These are phyloP conservation scores for Tachina fera DNA, from an alignment of 2,888 invertebrate species.

Conservation along the genomic window DNA sequence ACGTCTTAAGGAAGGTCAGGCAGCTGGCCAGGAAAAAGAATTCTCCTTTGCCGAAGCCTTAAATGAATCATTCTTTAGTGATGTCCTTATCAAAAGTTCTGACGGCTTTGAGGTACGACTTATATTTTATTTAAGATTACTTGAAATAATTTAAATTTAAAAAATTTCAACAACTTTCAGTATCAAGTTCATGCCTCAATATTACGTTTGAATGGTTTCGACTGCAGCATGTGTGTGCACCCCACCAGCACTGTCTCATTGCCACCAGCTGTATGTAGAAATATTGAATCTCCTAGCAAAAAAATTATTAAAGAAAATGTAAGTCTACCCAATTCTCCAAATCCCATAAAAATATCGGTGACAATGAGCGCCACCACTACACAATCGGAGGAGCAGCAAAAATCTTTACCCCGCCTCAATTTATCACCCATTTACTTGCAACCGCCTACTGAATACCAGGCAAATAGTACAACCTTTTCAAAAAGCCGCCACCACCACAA, in stretches of 20 bases:
- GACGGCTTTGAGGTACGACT: slow-evolving; percentile 76
- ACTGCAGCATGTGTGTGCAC: slow-evolving; percentile 84
- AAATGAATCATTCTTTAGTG: slow-evolving; percentile 87
- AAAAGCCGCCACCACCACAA: slow-evolving; percentile 72
- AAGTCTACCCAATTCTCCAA: slow-evolving; percentile 73
- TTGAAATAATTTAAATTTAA: too few relatives aligned
- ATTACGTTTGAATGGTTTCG: slow-evolving; percentile 84
- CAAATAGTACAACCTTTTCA: slow-evolving; percentile 14
- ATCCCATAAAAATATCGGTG: slow-evolving; percentile 78
- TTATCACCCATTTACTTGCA: slow-evolving; percentile 79
- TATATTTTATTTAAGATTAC: too few relatives aligned
- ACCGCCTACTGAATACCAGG: slow-evolving; percentile 75
- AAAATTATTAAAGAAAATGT: slow-evolving; percentile 61
- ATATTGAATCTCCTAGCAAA: slow-evolving; percentile 73
- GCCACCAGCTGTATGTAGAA: slow-evolving; percentile 77
- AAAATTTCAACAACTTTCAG: slow-evolving; percentile 74
- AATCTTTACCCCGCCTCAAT: slow-evolving; percentile 76
- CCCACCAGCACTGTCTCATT: slow-evolving; percentile 58
- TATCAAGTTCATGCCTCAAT: slow-evolving; percentile 85
- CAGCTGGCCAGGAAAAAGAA: slow-evolving; percentile 84
- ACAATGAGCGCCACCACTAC: slow-evolving; percentile 70
- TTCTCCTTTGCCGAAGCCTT: slow-evolving; percentile 87
- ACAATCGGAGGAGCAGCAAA: slow-evolving; percentile 73
- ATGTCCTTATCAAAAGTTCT: slow-evolving; percentile 82
- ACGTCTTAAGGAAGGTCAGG: slow-evolving; percentile 84